Percentiles rank a stretch among this genome's conserved stretches.
These are phyloP conservation scores for Meloidogyne floridensis DNA, from an alignment of 1,140 invertebrate genomes.

Conservation along the genomic window DNA sequence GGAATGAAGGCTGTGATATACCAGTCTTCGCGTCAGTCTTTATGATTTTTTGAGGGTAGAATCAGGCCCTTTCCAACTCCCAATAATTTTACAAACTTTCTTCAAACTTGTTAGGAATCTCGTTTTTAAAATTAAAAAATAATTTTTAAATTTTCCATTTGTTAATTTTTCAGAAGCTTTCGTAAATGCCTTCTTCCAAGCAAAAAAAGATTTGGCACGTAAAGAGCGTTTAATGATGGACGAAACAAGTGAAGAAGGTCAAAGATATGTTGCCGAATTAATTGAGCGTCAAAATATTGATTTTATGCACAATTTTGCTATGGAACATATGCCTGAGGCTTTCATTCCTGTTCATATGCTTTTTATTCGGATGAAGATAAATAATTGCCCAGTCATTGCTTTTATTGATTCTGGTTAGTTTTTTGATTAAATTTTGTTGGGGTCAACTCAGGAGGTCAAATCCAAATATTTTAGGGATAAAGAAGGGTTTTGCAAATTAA, in stretches of 20 bases:
- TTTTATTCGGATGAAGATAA: conserved; percentile 54
- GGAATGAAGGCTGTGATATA: not conserved
- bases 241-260: conserved; percentile 38
- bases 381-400: conserved; percentile 50
- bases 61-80: no score
- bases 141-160: not conserved
- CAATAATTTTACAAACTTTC: not conserved
- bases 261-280: conserved; percentile 6
- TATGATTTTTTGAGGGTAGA: not conserved
- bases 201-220: conserved; percentile 33
- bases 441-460: no score
- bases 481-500: no score
- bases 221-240: conserved; percentile 35
- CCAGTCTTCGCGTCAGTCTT: no score
- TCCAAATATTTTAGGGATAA: no score
- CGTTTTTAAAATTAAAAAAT: no score
- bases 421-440: conserved; percentile 3
- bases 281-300: conserved; percentile 40
- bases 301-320: conserved; percentile 37
- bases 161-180: conserved; percentile 32
- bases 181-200: conserved; percentile 11
- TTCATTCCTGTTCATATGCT: conserved; percentile 52
- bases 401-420: conserved; percentile 42
- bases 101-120: not conserved
- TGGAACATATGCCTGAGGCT: conserved; percentile 44